Percentiles rank a stretch among this genome's conserved stretches.
These are phyloP conservation scores for Stichopus chloronotus DNA, from an alignment of 35 echinoderm and acorn worm species.

Conservation along the genomic window DNA sequence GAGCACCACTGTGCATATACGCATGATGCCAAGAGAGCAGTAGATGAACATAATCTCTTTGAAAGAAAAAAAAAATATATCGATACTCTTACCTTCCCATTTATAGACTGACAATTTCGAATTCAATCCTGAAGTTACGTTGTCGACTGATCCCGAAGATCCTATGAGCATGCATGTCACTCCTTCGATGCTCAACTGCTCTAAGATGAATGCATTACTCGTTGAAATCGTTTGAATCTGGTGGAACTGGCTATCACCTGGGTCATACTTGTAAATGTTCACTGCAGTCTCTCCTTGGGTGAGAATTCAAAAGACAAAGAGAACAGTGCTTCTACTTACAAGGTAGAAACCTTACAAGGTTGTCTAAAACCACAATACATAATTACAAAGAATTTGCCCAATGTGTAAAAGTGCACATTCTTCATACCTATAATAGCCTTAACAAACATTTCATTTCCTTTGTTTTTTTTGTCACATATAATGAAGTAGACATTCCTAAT, in stretches of 20 bases:
- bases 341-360: no score
- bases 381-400: no score
- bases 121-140: neutral
- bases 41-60: no score
- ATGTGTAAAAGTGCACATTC: neutral
- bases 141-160: neutral
- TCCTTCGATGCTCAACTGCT: neutral
- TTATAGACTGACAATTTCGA: neutral
- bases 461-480: no score
- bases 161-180: neutral
- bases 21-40: no score
- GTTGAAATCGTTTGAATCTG: conserved; percentile 4
- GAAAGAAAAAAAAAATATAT: no score
- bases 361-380: no score
- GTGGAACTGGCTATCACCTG: neutral
- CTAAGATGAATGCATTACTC: neutral
- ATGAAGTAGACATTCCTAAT: no score
- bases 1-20: no score
- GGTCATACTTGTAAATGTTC: neutral
- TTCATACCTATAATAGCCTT: neutral
- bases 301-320: neutral
- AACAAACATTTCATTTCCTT: neutral
- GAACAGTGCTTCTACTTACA: neutral
- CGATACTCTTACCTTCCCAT: neutral
- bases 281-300: neutral